A percentile compares a stretch with the other conserved stretches of the same genome.
Conservation (phyloP, 2,797 vertebrate species). For the Tadarida brasiliensis region DNA sequence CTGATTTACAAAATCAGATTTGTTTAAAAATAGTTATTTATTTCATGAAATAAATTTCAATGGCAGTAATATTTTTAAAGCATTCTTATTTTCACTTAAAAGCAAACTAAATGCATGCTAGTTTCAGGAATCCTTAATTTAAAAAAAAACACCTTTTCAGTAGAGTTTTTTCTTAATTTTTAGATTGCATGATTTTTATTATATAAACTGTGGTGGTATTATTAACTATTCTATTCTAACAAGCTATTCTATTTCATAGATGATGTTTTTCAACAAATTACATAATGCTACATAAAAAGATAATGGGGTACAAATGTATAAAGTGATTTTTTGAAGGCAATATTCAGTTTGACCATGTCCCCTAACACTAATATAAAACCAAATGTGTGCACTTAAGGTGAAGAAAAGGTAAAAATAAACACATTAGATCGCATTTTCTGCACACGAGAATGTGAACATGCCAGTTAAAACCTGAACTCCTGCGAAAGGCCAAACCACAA, state of each 20-base stretch:
- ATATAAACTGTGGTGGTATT: background rate
- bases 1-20: background rate
- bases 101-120: background rate
- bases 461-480: background rate
- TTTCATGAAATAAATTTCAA: slow-evolving; percentile 54
- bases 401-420: slow-evolving; percentile 2
- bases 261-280: slow-evolving; percentile 41
- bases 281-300: slow-evolving; percentile 7
- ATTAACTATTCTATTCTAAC: background rate
- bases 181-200: background rate
- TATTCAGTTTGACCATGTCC: background rate
- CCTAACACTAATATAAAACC: background rate
- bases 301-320: background rate
- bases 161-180: background rate
- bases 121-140: background rate
- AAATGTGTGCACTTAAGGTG: background rate
- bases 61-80: slow-evolving; percentile 11
- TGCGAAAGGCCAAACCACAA: background rate
- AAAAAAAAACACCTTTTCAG: background rate
- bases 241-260: background rate
- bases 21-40: background rate
- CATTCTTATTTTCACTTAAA: slow-evolving; percentile 48
- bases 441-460: background rate
- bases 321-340: background rate
- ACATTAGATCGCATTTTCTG: background rate